phyloP scores from a whole-genome alignment of 2,888 invertebrate genomes.

The Amblyteles armatorius region DNA sequence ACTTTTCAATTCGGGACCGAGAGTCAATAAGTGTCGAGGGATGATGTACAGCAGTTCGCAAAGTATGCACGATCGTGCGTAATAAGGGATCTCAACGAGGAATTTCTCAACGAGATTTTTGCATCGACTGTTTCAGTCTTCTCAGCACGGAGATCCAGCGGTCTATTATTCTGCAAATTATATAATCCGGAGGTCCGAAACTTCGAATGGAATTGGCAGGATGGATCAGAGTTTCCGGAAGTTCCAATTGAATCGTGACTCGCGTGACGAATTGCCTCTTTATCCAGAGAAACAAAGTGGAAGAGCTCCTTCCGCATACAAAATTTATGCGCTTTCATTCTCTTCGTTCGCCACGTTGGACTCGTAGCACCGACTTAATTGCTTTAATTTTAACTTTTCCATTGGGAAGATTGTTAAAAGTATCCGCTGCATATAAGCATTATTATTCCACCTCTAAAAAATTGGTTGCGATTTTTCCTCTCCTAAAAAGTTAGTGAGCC shows the following conservation, averaged over 20 bases:
- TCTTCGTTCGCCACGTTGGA: not conserved
- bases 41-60: slow-evolving; percentile 79
- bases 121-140: slow-evolving; percentile 2
- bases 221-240: slow-evolving; percentile 48
- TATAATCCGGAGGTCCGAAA: slow-evolving; percentile 33
- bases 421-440: not conserved
- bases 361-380: slow-evolving; percentile 6
- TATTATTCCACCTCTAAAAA: no score
- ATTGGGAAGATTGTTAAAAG: not conserved
- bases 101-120: not conserved
- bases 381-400: not conserved
- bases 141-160: not conserved
- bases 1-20: slow-evolving; percentile 83
- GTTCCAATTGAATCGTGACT: slow-evolving; percentile 66
- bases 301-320: slow-evolving; percentile 54
- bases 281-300: slow-evolving; percentile 29
- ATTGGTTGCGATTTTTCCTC: no score
- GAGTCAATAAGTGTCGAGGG: slow-evolving; percentile 84
- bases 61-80: slow-evolving; percentile 65
- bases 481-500: no score
- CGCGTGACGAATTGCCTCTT: slow-evolving; percentile 47
- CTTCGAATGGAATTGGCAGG: slow-evolving; percentile 41
- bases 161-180: slow-evolving; percentile 36
- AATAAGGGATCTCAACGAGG: slow-evolving; percentile 70
- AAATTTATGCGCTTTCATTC: slow-evolving; percentile 53